Percentiles rank a stretch among this genome's conserved stretches.
Conservation (phyloP, 2,113 vertebrate genomes). For the Abramis brama region DNA sequence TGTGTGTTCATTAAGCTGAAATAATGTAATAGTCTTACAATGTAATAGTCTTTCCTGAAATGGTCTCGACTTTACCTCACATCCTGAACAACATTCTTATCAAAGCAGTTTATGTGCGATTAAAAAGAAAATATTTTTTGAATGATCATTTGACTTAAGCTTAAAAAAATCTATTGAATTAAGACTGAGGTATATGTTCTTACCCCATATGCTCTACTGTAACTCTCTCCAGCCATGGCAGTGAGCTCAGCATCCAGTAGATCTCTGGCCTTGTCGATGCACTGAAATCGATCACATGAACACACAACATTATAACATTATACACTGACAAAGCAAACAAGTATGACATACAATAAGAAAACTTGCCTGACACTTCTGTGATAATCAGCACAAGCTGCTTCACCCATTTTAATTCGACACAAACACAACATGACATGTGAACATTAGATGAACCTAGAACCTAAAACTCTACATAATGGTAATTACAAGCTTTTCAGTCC, state of each 20-base stretch:
- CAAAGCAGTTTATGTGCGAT: neutral
- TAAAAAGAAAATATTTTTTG: neutral
- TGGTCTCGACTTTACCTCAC: neutral
- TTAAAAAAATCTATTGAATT: neutral
- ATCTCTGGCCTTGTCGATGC: conserved; percentile 98
- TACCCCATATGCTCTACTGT: conserved; percentile 97
- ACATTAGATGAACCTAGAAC: too few relatives aligned
- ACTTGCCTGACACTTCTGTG: too few relatives aligned
- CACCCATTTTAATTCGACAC: too few relatives aligned
- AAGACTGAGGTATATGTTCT: conserved; percentile 57
- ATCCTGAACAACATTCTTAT: too few relatives aligned
- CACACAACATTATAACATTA: conserved; percentile 6
- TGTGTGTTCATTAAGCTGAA: too few relatives aligned
- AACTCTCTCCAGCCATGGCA: conserved; percentile 98
- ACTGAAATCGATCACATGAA: conserved; percentile 73
- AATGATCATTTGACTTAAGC: neutral
- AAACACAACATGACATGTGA: too few relatives aligned
- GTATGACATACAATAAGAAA: neutral
- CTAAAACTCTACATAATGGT: too few relatives aligned
- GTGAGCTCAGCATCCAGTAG: conserved; percentile 95
- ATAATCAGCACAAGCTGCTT: too few relatives aligned
- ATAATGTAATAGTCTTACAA: too few relatives aligned
- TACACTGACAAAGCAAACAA: neutral
- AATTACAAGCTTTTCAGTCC: too few relatives aligned
- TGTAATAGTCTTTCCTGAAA: neutral